Evolutionary conservation across 2,888 invertebrate genomes (phyloP), one percentile per base, ranked within the genome.

Genomic region (Caenorhabditis sp.): DNA sequence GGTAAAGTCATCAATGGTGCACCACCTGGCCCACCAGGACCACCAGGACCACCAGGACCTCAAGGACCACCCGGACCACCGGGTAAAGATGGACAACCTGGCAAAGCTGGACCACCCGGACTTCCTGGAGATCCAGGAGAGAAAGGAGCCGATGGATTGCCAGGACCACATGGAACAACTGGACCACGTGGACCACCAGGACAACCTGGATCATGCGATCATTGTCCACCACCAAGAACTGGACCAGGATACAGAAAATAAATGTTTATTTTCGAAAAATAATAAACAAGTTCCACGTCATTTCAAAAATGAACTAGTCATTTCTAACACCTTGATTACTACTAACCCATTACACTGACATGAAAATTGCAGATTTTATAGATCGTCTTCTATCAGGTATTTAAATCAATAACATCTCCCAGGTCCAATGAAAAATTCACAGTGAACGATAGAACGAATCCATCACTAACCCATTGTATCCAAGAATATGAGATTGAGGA

Each of bases 121-220:
- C 74, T 80, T 17, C 84, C 84, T 25, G 87, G 87, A 70, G 83
- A 80, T 49, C 77, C 84, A 52, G 88, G 88, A 73, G 70, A 82
- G 83, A 61, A 74, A 66, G 84, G 85, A 67, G 78, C 89, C 5
- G 91, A 91, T n/a, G 89, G 87, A 36, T 80, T 78, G 63, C 90
- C 90, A 81, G 76, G 85, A 77, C 75, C 76, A 54, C 74, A 77
- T 43, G 81, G 83, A 64, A 62, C 73, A 26, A 67, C 77, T n/a
- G 78, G 83, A 71, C 79, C 82, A 52, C 73, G 76, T 38, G 83
- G 84, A 61, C 81, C 80, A 49, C 76, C 73, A 20, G 83, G 83
- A 67, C 81, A 80, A 57, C 78, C 81, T 26, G 82, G 82, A 63
- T 80, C 82, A n/a, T 87, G 87, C 75, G 86, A 86, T 67, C 87